These are phyloP conservation scores for Nibea albiflora DNA, from an alignment of 2,113 vertebrate species.

Conservation along the genomic window DNA sequence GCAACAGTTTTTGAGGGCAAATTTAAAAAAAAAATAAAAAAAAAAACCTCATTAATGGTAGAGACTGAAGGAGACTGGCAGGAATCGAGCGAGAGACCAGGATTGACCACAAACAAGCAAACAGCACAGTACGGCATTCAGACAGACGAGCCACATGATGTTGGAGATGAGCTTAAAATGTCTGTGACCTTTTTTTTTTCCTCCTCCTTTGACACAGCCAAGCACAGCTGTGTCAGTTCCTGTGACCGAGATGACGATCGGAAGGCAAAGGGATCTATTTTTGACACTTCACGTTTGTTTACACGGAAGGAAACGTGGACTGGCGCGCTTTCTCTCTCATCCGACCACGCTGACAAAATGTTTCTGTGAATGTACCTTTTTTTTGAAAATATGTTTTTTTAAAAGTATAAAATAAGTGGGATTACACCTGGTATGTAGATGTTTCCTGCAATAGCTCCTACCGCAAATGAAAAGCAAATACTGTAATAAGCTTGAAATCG, in stretches of 20 bases:
- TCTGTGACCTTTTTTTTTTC: neutral
- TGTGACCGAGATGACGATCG: slow-evolving; percentile 17
- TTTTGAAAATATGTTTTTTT: neutral
- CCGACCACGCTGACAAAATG: neutral
- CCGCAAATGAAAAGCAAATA: slow-evolving; percentile 40
- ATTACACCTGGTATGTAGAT: slow-evolving; percentile 10
- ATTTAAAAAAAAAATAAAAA: neutral
- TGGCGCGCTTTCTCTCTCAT: neutral
- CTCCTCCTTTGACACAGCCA: neutral
- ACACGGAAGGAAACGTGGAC: neutral
- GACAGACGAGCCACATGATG: slow-evolving; percentile 27
- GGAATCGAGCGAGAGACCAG: slow-evolving; percentile 24
- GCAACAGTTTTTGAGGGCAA: slow-evolving; percentile 16
- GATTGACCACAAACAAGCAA: slow-evolving; percentile 45
- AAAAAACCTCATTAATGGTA: slow-evolving; percentile 56
- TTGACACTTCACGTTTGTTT: slow-evolving; percentile 41
- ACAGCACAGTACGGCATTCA: slow-evolving; percentile 29
- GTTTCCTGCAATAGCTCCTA: slow-evolving; percentile 17
- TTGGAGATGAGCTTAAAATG: slow-evolving; percentile 41
- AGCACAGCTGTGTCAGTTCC: slow-evolving; percentile 48
- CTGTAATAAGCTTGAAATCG: slow-evolving; percentile 33
- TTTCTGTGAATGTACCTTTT: neutral
- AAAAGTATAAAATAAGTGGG: slow-evolving; percentile 14
- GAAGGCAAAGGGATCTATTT: slow-evolving; percentile 35
- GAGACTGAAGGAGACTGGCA: slow-evolving; percentile 32